Evolutionary conservation across 2,888 invertebrate species (phyloP), one percentile per base, ranked within the genome.

Genomic region (Nemapogon koenigi): DNA sequence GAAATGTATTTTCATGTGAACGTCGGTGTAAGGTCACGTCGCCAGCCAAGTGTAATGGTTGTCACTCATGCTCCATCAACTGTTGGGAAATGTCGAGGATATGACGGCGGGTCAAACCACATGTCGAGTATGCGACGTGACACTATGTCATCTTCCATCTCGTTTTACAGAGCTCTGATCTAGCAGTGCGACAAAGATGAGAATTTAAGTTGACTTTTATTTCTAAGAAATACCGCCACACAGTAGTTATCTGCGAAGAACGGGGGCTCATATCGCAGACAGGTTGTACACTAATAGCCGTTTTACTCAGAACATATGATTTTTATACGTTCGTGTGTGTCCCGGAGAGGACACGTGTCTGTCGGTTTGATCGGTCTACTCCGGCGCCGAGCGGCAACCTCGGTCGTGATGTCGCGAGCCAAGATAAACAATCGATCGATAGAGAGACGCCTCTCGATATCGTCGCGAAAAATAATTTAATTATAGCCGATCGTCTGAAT

Each of bases 41-140:
- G 67, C 51, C 57, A 52, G 45, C 55, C 53, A 53, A 50, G 7
- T 16, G 37, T 14, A 51, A 52, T 58, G 59, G 62, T 61, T 73
- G 80, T 73, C 78, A 73, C 71, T 79, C 79, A 79, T 76, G 75
- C 72, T 69, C 66, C 75, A 79, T 79, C 78, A 78, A 78, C 68
- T 72, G 70, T 66, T 72, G 66, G 69, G 70, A 68, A 64, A 68
- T 60, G 59, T 63, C 59, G 59, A 65, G 61, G 64, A 62, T 71
- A 71, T 75, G 39, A 72, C 66, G 65, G 50, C 61, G 64, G 73
- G 75, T 76, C 75, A 76, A 37, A 60, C 70, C 73, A 73, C 59
- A 72, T 73, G 75, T 67, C 62, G 62, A 22, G n/a, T 54, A 58
- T 51, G 43, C 57, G 62, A 70, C 71, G 69, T 71, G 70, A 67